phyloP scores from a whole-genome alignment of 2,113 vertebrate species.

The Diadophis punctatus region DNA sequence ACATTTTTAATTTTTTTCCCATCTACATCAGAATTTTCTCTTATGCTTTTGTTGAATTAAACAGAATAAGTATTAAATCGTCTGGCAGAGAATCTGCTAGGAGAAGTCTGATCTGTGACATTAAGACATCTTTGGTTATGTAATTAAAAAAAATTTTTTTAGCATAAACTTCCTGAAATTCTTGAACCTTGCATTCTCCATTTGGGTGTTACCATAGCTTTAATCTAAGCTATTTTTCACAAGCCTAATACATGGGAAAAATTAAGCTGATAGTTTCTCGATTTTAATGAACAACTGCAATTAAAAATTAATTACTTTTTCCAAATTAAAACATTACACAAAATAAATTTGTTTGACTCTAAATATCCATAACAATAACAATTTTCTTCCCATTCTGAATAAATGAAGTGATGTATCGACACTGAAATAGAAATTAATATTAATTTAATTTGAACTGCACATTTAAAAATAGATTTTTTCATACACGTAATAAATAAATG shows the following conservation, averaged over 20 bases:
- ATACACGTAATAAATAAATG: slow-evolving; percentile 10
- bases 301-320: slow-evolving; percentile 14
- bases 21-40: not conserved
- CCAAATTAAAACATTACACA: not conserved
- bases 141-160: not conserved
- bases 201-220: not conserved
- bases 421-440: not conserved
- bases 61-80: not conserved
- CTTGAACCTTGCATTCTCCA: not conserved
- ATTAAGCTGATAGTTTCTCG: not conserved
- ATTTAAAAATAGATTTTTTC: slow-evolving; percentile 24
- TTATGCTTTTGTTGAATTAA: not conserved
- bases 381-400: not conserved
- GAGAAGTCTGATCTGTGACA: not conserved
- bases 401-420: not conserved
- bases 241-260: not conserved
- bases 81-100: not conserved
- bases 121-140: not conserved
- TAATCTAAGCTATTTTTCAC: not conserved
- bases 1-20: not conserved
- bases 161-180: not conserved
- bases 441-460: not conserved
- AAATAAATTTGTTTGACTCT: not conserved
- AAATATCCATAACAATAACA: not conserved
- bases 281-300: not conserved